Evolutionary conservation across 2,888 invertebrate species (phyloP).

Genomic region (Clusia tigrina): DNA sequence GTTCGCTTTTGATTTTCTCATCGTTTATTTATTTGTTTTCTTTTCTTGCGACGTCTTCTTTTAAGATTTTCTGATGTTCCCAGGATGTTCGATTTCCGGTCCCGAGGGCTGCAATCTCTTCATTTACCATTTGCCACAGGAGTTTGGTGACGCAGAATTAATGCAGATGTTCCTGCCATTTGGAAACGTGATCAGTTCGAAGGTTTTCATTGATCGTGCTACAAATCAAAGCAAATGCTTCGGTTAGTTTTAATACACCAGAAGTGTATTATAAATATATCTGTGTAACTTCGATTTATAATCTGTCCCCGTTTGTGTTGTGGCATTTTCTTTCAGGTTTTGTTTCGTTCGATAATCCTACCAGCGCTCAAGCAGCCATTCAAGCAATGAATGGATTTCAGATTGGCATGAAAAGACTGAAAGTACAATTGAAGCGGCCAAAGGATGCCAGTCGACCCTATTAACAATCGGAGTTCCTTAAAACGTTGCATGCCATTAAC

Average conservation of each 20-base stretch:
- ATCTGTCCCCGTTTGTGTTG: no score
- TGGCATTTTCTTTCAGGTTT: conserved; percentile 75
- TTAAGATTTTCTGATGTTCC: conserved; percentile 76
- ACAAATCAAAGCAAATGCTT: conserved; percentile 99
- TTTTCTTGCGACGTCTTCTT: conserved; percentile 67
- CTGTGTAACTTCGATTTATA: not conserved
- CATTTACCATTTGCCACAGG: conserved; percentile 99
- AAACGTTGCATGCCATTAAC: conserved; percentile 50
- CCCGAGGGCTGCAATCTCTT: conserved; percentile 99
- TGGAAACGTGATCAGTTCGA: conserved; percentile 99
- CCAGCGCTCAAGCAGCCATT: conserved; percentile 97
- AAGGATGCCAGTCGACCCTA: conserved; percentile 98
- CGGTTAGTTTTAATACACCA: conserved; percentile 75
- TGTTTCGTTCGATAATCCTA: conserved; percentile 99
- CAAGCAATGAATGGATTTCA: conserved; percentile 99
- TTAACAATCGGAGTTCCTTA: conserved; percentile 75
- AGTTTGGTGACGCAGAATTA: conserved; percentile 98
- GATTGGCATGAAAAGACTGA: conserved; percentile 99
- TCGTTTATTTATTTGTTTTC: conserved; percentile 42
- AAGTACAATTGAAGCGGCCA: conserved; percentile 99
- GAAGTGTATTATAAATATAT: not conserved
- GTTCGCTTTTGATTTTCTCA: conserved; percentile 31
- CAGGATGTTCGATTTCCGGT: conserved; percentile 95
- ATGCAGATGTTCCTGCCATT: conserved; percentile 99
- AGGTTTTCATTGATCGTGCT: conserved; percentile 99